Percentiles rank a stretch among this genome's conserved stretches.
phyloP scores from a whole-genome alignment of 2,113 vertebrate genomes.

The Amblyopsis rosae region DNA sequence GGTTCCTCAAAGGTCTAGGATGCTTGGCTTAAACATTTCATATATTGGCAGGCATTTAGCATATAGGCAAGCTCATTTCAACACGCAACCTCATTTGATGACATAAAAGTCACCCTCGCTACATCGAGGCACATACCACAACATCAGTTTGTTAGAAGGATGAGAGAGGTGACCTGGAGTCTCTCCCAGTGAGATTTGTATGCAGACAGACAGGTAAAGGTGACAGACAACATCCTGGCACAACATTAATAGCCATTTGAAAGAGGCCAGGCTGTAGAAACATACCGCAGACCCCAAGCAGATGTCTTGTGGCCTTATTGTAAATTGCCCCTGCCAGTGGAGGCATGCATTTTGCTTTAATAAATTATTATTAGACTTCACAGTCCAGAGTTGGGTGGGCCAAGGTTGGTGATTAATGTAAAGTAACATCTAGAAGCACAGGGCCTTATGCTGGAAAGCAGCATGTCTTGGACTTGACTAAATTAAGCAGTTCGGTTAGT shows the following conservation, averaged over 20 bases:
- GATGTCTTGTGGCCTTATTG: neutral
- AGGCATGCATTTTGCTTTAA: constrained; percentile 6
- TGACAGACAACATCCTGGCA: constrained; percentile 33
- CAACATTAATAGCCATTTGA: constrained; percentile 7
- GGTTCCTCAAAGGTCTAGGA: too few relatives aligned
- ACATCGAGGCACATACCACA: constrained; percentile 54
- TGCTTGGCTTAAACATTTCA: too few relatives aligned
- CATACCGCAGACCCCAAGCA: neutral
- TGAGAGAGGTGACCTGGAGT: constrained; percentile 30
- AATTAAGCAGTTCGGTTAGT: constrained; percentile 29
- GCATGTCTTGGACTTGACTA: constrained; percentile 31
- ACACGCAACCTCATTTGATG: constrained; percentile 9
- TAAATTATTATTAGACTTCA: too few relatives aligned
- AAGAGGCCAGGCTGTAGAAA: constrained; percentile 4
- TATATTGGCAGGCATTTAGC: too few relatives aligned
- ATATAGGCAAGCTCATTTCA: neutral
- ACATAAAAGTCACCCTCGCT: constrained; percentile 49
- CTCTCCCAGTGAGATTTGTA: constrained; percentile 33
- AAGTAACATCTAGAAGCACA: constrained; percentile 21
- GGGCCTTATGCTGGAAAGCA: constrained; percentile 16
- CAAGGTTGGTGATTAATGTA: neutral
- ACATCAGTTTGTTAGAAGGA: constrained; percentile 56
- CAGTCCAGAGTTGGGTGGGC: too few relatives aligned
- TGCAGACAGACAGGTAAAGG: constrained; percentile 38
- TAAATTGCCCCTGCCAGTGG: neutral